Conservation (phyloP, 1,140 invertebrate species). For the Vanessa tameamea region DNA sequence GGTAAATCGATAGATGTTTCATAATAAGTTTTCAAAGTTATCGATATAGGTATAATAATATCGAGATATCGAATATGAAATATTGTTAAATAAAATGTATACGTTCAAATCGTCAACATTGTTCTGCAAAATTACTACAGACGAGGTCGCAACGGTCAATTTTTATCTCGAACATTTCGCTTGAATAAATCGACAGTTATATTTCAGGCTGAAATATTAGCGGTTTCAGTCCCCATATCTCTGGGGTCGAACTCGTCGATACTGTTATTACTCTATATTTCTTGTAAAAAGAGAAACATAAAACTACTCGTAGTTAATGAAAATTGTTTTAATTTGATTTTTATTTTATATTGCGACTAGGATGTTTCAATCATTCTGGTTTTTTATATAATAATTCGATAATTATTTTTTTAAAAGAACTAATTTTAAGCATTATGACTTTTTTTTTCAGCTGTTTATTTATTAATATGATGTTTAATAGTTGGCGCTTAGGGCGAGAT, state of each 20-base stretch:
- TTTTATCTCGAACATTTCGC: conserved; percentile 62
- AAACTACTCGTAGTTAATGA: not conserved
- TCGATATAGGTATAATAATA: no score
- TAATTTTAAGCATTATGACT: no score
- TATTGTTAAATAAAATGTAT: not conserved
- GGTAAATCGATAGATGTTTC: no score
- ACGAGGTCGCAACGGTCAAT: conserved; percentile 50
- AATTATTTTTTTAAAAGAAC: no score
- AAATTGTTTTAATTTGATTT: not conserved
- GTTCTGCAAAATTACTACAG: conserved; percentile 27
- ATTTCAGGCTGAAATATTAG: conserved; percentile 68
- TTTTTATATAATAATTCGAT: no score
- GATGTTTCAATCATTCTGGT: no score
- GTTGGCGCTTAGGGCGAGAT: no score
- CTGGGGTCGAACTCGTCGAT: conserved; percentile 44
- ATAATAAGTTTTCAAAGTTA: no score
- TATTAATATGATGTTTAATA: no score
- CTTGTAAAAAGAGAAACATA: conserved; percentile 28
- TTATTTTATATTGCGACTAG: no score
- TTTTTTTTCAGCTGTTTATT: no score
- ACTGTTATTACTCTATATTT: conserved; percentile 58
- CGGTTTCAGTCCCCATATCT: conserved; percentile 57
- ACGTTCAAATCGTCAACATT: not conserved
- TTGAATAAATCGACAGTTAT: conserved; percentile 69
- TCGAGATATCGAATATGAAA: not conserved